Evolutionary conservation across 64 coral and sea anemone genomes (phyloP).

Genomic region (Stylophora pistillata): DNA sequence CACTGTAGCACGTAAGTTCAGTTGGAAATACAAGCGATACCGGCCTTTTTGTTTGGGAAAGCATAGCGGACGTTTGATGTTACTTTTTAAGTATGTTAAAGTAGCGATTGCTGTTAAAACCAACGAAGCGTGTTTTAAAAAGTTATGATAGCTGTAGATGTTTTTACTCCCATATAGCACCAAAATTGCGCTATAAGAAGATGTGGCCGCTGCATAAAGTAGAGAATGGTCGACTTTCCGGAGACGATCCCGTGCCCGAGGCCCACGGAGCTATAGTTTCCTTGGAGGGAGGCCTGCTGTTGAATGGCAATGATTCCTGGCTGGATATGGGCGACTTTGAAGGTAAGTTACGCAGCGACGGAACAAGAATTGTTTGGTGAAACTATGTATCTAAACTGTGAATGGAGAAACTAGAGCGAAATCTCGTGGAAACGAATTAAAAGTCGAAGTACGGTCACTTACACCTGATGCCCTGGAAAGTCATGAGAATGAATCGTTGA

Average conservation of each 20-base stretch:
- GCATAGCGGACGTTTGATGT: too few relatives aligned
- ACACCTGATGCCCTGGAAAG: too few relatives aligned
- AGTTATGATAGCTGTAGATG: neutral
- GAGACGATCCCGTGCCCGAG: conserved; percentile 58
- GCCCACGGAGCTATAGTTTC: conserved; percentile 77
- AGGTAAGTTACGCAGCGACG: conserved; percentile 31
- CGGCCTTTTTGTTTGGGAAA: too few relatives aligned
- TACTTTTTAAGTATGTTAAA: neutral
- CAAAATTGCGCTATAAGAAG: conserved; percentile 75
- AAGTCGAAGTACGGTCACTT: too few relatives aligned
- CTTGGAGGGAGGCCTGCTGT: conserved; percentile 67
- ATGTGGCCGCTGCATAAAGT: conserved; percentile 86
- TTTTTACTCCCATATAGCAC: conserved; percentile 51
- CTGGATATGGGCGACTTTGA: conserved; percentile 88
- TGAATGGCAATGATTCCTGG: conserved; percentile 87
- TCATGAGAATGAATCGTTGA: too few relatives aligned
- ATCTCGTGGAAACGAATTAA: too few relatives aligned
- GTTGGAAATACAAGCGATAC: too few relatives aligned
- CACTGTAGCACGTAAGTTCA: conserved; percentile 81
- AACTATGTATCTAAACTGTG: too few relatives aligned
- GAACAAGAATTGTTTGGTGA: too few relatives aligned
- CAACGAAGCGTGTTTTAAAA: neutral
- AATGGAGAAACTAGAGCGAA: too few relatives aligned
- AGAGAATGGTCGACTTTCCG: conserved; percentile 61
- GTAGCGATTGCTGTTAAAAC: neutral